Conservation (phyloP, 2,888 invertebrate species). For the Hypomecis punctinalis region DNA sequence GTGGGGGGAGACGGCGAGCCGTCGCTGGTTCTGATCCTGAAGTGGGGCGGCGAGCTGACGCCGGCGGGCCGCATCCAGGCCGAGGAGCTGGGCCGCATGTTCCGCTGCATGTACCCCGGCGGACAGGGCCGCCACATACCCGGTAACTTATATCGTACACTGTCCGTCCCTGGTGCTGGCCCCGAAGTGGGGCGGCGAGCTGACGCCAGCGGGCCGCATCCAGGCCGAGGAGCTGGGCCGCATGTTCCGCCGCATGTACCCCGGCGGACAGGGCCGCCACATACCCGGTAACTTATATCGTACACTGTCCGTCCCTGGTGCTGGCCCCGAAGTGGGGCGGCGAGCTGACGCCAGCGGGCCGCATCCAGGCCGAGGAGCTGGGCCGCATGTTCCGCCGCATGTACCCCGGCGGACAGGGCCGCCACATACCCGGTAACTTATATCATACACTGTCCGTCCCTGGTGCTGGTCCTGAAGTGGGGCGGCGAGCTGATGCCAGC, state of each 20-base stretch:
- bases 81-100: conserved; percentile 98
- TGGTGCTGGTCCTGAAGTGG: conserved; percentile 99
- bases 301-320: conserved; percentile 93
- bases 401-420: conserved; percentile 99
- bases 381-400: conserved; percentile 99
- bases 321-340: conserved; percentile 99
- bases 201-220: conserved; percentile 98
- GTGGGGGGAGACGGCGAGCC: conserved; percentile 95
- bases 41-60: conserved; percentile 99
- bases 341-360: conserved; percentile 98
- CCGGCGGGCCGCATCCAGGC: conserved; percentile 99
- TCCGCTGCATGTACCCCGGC: conserved; percentile 99
- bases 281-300: conserved; percentile 86
- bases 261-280: conserved; percentile 97
- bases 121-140: conserved; percentile 95
- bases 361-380: conserved; percentile 98
- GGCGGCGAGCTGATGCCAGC: conserved; percentile 99
- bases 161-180: conserved; percentile 98
- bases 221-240: conserved; percentile 99
- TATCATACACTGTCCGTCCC: conserved; percentile 87
- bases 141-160: conserved; percentile 78
- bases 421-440: conserved; percentile 90
- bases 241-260: conserved; percentile 99
- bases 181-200: conserved; percentile 99
- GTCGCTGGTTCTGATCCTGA: conserved; percentile 97